Base-by-base conservation (phyloP, 2,888 invertebrate species). In the Dendrolimus houi region DNA sequence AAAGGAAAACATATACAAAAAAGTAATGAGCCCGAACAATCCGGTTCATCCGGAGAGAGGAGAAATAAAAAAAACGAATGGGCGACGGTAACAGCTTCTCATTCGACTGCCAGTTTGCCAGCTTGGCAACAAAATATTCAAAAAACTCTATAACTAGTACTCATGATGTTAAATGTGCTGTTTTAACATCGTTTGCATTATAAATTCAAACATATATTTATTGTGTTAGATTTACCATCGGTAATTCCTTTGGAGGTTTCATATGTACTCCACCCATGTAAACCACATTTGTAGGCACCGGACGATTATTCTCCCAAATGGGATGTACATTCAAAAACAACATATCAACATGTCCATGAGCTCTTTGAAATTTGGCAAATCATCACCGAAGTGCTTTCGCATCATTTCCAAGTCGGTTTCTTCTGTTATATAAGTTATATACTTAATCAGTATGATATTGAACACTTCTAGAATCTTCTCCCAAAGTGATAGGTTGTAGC, bases 231-330 rank as follows among this genome's bases (percentile, higher is more conserved):
- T 9, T 57, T 56, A 62, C 64, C 52, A 59, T 9, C 0, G 64
- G 63, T 52, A 63, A 52, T n/a, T 60, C 56, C 9, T 60, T 61
- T 14, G 40, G 17, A 10, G 71, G 68, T 41, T 66, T 70, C 12
- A 78, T 64, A 63, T 86, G 86, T 52, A 83, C 64, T 2, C 87
- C 85, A 41, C 87, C 87, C 57, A 87, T 75, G 53, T 74, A 80
- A 8, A 89, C 59, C 12, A 85, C 64, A 60, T 74, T 77, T 0
- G 88, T 84, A 8, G 85, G 74, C 2, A 82, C 64, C 10, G 91
- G 87, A 47, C 81, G 72, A 58, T 78, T 75, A 2, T 62, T 65
- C 40, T 72, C 72, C 69, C 81, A 79, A 17, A 81, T 55, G 0
- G 81, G 77, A 64, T 89, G 78, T 1, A 74, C 70, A 62, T 87